Evolutionary conservation across 1,140 invertebrate genomes (phyloP).

Genomic region (Drosophila arizonae): DNA sequence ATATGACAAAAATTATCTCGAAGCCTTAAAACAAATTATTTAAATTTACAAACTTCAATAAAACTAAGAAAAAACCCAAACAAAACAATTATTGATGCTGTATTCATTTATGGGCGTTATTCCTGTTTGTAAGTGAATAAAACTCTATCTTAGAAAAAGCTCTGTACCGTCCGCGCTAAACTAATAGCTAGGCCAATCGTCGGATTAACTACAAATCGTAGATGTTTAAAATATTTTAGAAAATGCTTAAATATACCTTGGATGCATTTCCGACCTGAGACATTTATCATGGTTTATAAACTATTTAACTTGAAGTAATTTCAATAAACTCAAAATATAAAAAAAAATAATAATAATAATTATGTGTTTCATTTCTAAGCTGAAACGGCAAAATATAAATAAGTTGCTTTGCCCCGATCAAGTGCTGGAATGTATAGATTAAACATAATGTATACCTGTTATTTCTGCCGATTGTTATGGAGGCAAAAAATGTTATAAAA

Average conservation of each 20-base stretch:
- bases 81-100: slow-evolving; percentile 1
- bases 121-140: background rate
- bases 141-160: background rate
- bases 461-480: too few species aligned
- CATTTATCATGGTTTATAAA: background rate
- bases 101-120: slow-evolving; percentile 5
- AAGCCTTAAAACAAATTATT: slow-evolving; percentile 74
- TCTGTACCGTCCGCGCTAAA: background rate
- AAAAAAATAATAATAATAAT: too few species aligned
- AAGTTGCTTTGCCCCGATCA: background rate
- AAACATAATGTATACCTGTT: too few species aligned
- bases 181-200: background rate
- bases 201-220: slow-evolving; percentile 1
- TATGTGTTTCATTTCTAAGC: background rate
- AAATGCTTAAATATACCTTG: background rate
- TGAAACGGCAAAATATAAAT: too few species aligned
- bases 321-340: background rate
- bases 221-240: background rate
- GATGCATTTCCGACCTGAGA: background rate
- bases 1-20: slow-evolving; percentile 64
- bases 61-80: slow-evolving; percentile 62
- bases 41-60: slow-evolving; percentile 75
- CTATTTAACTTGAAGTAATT: background rate
- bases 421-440: too few species aligned
- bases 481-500: too few species aligned